Conservation (phyloP, 1,140 invertebrate genomes). For the Campoletis sonorensis region DNA sequence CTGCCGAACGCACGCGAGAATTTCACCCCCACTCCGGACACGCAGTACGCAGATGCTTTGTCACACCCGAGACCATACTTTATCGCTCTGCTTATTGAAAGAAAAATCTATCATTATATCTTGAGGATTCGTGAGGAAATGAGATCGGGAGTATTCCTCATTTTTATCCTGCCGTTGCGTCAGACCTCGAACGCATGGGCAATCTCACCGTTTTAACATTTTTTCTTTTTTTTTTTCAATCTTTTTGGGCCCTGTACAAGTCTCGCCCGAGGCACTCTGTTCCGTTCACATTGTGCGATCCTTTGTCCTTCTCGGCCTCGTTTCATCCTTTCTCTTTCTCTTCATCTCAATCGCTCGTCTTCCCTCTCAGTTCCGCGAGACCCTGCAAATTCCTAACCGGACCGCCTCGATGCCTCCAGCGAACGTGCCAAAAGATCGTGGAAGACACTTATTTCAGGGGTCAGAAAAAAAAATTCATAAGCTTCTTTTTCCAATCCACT, state of each 20-base stretch:
- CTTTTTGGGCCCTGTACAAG: background rate
- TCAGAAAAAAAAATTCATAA: constrained; percentile 18
- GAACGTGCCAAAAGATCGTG: constrained; percentile 12
- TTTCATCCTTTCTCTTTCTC: background rate
- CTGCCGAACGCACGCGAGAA: background rate
- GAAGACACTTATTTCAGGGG: constrained; percentile 22
- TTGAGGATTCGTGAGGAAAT: background rate
- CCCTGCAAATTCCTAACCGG: constrained; percentile 21
- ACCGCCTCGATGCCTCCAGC: constrained; percentile 21
- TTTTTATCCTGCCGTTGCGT: background rate
- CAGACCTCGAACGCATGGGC: background rate
- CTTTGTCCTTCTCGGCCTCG: constrained; percentile 21
- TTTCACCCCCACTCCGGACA: background rate
- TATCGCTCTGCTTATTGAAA: background rate
- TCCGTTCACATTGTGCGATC: constrained; percentile 9
- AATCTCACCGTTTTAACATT: background rate
- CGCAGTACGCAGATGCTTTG: background rate
- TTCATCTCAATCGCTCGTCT: background rate
- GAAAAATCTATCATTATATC: constrained; percentile 8
- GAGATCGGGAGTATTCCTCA: background rate
- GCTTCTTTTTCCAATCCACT: constrained; percentile 32
- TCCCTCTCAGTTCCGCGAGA: constrained; percentile 18
- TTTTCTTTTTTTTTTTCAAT: background rate
- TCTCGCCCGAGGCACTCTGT: background rate
- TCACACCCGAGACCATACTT: background rate